Evolutionary conservation across 2,113 vertebrate species (phyloP).

Genomic region (Sinocyclocheilus anophthalmus): DNA sequence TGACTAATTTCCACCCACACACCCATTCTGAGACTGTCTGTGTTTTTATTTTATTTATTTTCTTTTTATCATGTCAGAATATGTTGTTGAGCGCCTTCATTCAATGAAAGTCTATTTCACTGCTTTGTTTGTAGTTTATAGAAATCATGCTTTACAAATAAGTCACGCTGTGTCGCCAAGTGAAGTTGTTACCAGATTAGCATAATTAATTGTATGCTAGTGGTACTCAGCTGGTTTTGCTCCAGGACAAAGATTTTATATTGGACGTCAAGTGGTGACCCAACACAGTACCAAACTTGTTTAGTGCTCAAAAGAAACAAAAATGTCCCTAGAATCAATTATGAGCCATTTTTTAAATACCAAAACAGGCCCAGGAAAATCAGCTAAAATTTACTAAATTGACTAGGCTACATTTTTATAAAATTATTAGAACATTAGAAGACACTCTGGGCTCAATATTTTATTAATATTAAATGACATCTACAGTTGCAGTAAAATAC

Average conservation of each 20-base stretch:
- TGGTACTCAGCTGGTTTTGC: neutral
- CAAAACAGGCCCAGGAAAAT: neutral
- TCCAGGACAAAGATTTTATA: neutral
- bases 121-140: slow-evolving; percentile 10
- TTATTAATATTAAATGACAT: neutral
- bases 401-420: neutral
- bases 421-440: neutral
- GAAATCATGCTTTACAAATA: slow-evolving; percentile 18
- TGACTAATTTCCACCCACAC: slow-evolving; percentile 66
- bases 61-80: slow-evolving; percentile 14
- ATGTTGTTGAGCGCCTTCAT: neutral
- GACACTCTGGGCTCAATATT: neutral
- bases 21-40: slow-evolving; percentile 54
- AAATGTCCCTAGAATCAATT: neutral
- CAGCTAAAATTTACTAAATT: neutral
- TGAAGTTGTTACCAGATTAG: slow-evolving; percentile 18
- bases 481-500: neutral
- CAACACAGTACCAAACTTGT: neutral
- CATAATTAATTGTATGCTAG: slow-evolving; percentile 6
- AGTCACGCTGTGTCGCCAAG: neutral
- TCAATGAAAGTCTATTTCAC: neutral
- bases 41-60: slow-evolving; percentile 7
- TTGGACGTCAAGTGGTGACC: neutral
- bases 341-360: neutral
- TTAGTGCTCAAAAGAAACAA: neutral